Evolutionary conservation across 53 echinoderm and acorn worm genomes (phyloP), one percentile per base, ranked within the genome.

Genomic region (Hippasteria phrygiana): DNA sequence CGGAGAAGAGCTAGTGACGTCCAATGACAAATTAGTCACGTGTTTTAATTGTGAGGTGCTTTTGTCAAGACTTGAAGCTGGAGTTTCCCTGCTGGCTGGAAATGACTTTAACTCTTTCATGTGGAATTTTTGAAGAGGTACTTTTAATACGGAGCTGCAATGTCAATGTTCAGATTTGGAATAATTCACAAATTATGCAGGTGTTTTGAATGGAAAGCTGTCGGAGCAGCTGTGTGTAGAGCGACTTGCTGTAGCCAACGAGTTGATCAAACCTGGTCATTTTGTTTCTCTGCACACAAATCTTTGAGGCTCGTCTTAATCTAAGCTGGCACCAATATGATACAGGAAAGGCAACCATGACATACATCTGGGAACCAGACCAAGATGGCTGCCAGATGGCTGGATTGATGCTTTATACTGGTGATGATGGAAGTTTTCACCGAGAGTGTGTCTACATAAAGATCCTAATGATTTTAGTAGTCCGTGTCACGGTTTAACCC

Each of bases 1-100:
- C 46, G 47, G 70, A 67, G 69, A 84, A 84, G 50, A 84, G 84
- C 70, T 84, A 84, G 70, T 48, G 82, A 18, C 43, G 20, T 73
- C 73, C 8, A 43, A 43, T 16, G 22, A n/a, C 2, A 5, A 0
- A 11, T n/a, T 38, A 73, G 24, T 8, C 43, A 1, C 20, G 5
- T 73, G 73, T 73, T 42, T 42, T 73, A 42, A 73, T 73, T 73
- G 35, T 10, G 17, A 73, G 73, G 73, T 73, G 43, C 41, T 41
- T 40, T 26, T 73, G 41, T 73, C 38, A 17, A 18, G 69, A 67
- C 8, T 32, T 59, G 59, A 22, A 59, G 59, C 59, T 26, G 59
- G 3, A 14, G 59, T 59, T 24, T 20, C 26, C 26, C 17, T 7
- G 59, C n/a, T 26, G 26, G 59, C 59, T 59, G 59, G 20, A 9